Evolutionary conservation across 1,140 invertebrate species (phyloP).

Genomic region (Anadara kagoshimensis): DNA sequence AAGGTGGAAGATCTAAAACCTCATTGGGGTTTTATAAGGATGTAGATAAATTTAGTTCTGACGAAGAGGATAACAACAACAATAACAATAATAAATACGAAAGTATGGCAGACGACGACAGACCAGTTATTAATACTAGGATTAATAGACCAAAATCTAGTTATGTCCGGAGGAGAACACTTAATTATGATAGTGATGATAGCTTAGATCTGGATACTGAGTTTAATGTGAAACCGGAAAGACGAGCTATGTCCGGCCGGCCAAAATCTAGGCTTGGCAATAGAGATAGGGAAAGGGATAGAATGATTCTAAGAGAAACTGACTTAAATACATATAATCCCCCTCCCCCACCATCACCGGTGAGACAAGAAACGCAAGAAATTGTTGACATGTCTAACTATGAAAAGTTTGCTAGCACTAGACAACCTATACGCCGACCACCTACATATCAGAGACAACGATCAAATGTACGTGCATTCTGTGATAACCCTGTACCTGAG

Average conservation of each 20-base stretch:
- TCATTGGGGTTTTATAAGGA: conserved; percentile 56
- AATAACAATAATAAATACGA: background rate
- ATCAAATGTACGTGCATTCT: conserved; percentile 25
- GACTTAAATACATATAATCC: conserved; percentile 28
- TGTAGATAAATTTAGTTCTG: conserved; percentile 28
- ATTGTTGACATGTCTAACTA: conserved; percentile 20
- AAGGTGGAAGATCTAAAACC: conserved; percentile 46
- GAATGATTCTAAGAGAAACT: conserved; percentile 35
- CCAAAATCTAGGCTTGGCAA: conserved; percentile 33
- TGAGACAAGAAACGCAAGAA: background rate
- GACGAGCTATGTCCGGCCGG: conserved; percentile 19
- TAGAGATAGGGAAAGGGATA: conserved; percentile 9
- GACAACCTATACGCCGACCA: conserved; percentile 8
- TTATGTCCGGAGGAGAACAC: conserved; percentile 27
- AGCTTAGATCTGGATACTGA: conserved; percentile 16
- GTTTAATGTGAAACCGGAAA: conserved; percentile 1
- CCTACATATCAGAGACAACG: conserved; percentile 10
- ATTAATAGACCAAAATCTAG: conserved; percentile 40
- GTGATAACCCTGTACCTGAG: conserved; percentile 18
- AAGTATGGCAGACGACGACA: conserved; percentile 16
- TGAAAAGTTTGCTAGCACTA: conserved; percentile 29
- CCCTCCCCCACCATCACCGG: conserved; percentile 5
- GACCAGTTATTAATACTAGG: conserved; percentile 35
- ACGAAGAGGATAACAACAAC: conserved; percentile 18
- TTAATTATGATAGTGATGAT: conserved; percentile 14